Percentiles rank a stretch among this genome's conserved stretches.
phyloP scores from a whole-genome alignment of 1,140 invertebrate species.

The Adoxophyes honmai region DNA sequence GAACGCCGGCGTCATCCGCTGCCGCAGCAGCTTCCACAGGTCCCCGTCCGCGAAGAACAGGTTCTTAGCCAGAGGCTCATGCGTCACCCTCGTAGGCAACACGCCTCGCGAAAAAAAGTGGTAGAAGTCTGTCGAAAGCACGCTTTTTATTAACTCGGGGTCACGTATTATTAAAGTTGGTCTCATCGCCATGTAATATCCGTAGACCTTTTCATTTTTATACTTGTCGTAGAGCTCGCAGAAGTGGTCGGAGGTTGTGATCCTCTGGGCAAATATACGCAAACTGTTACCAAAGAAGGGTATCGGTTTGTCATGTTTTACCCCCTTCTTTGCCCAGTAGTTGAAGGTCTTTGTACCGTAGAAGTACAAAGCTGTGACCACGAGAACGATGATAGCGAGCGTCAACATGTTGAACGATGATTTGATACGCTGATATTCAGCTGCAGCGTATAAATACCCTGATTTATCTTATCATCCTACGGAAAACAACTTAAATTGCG shows the following conservation, averaged over 20 bases:
- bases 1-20: no score
- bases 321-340: neutral
- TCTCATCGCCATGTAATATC: constrained; percentile 68
- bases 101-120: constrained; percentile 44
- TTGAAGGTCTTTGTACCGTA: neutral
- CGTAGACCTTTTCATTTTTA: neutral
- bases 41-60: no score
- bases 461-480: no score
- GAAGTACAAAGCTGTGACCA: neutral
- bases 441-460: no score
- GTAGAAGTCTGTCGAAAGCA: constrained; percentile 76
- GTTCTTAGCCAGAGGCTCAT: constrained; percentile 68
- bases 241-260: constrained; percentile 6
- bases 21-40: no score
- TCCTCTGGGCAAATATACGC: neutral
- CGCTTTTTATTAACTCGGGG: constrained; percentile 54
- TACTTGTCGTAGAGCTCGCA: constrained; percentile 8
- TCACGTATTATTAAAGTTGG: neutral
- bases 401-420: no score
- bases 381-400: neutral
- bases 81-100: constrained; percentile 52
- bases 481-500: no score
- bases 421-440: no score
- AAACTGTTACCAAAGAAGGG: neutral
- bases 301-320: no score